A percentile compares a stretch with the other conserved stretches of the same genome.
phyloP scores from a whole-genome alignment of 1,140 invertebrate genomes.

The Pygmarrhopalites habei region DNA sequence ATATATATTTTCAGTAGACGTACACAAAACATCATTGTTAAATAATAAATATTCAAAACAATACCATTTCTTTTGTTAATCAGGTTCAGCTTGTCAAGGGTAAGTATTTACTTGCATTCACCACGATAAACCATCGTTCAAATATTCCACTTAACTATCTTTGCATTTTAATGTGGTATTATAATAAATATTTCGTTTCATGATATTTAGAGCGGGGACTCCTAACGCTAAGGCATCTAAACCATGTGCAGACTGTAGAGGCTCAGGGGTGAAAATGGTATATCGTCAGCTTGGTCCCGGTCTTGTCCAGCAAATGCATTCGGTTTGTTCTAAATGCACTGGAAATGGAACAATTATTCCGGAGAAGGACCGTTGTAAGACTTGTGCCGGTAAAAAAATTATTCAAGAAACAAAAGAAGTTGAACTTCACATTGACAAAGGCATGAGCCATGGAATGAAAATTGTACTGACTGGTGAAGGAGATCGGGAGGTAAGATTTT shows the following conservation, averaged over 20 bases:
- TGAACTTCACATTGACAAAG: constrained; percentile 84
- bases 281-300: constrained; percentile 65
- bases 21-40: too few species aligned
- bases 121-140: not conserved
- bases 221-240: constrained; percentile 60
- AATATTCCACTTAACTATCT: not conserved
- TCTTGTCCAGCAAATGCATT: constrained; percentile 77
- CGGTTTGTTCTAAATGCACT: constrained; percentile 59
- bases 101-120: constrained; percentile 38
- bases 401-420: constrained; percentile 68
- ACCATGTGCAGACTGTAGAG: constrained; percentile 67
- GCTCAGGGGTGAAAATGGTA: constrained; percentile 64
- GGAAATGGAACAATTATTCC: constrained; percentile 60
- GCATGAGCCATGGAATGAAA: constrained; percentile 80
- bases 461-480: constrained; percentile 81
- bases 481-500: constrained; percentile 61
- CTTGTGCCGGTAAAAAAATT: constrained; percentile 75
- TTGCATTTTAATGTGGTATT: not conserved
- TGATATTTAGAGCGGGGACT: constrained; percentile 26
- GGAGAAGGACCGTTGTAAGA: constrained; percentile 71
- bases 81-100: constrained; percentile 73
- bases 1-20: too few species aligned
- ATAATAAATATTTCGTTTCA: not conserved
- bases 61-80: too few species aligned
- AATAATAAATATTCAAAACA: too few species aligned